These are phyloP conservation scores for Marmota monax DNA, from an alignment of 2,113 vertebrate species.

Conservation along the genomic window DNA sequence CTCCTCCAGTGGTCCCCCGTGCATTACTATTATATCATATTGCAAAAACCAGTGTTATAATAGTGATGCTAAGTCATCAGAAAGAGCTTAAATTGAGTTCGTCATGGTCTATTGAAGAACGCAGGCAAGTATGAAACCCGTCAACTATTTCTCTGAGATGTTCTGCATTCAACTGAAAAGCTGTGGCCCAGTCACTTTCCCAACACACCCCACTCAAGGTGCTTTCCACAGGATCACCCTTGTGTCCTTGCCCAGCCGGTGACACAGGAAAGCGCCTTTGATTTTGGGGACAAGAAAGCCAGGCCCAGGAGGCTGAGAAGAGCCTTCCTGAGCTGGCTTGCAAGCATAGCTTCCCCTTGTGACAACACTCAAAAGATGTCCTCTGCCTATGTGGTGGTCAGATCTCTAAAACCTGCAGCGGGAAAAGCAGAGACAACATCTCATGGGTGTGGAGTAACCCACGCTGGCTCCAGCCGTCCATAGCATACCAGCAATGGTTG, in stretches of 20 bases:
- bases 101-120: background rate
- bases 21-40: background rate
- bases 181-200: background rate
- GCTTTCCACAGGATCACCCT: background rate
- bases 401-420: background rate
- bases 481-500: fast-evolving
- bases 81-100: background rate
- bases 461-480: background rate
- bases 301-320: background rate
- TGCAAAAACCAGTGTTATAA: background rate
- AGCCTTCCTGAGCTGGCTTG: fast-evolving
- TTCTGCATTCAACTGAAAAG: background rate
- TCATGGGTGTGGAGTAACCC: background rate
- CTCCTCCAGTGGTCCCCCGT: background rate
- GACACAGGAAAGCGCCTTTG: background rate
- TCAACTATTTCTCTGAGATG: background rate
- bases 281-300: background rate
- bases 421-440: background rate
- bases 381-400: background rate
- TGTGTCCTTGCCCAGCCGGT: no score
- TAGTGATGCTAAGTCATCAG: background rate
- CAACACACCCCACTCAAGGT: background rate
- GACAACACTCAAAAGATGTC: background rate
- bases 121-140: background rate
- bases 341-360: fast-evolving